Percentiles rank a stretch among this genome's conserved stretches.
These are phyloP conservation scores for Mactromeris polynyma DNA, from an alignment of 2,888 invertebrate species.

Conservation along the genomic window DNA sequence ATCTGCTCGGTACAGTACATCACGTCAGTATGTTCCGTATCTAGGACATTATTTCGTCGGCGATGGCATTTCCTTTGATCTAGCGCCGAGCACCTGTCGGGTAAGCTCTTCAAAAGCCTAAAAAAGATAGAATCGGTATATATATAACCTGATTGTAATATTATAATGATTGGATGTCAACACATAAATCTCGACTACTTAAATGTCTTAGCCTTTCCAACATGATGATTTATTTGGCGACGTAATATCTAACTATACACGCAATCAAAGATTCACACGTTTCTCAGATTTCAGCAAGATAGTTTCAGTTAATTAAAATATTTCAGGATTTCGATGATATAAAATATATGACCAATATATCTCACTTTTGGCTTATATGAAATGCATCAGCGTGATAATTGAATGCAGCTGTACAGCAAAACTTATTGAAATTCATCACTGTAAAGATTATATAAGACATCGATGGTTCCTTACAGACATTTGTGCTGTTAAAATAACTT, in stretches of 20 bases:
- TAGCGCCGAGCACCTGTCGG: conserved; percentile 66
- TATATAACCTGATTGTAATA: background rate
- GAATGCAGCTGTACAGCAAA: background rate
- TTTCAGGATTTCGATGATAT: background rate
- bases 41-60: conserved; percentile 40
- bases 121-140: conserved; percentile 25
- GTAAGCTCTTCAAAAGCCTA: conserved; percentile 77
- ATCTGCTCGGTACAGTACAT: background rate
- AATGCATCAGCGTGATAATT: background rate
- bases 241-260: background rate
- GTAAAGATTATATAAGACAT: too few relatives aligned
- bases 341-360: background rate
- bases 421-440: too few relatives aligned
- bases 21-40: background rate
- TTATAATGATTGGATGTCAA: background rate
- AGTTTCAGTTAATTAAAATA: background rate
- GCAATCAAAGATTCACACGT: background rate
- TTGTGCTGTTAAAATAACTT: too few relatives aligned
- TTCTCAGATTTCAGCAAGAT: background rate
- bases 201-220: background rate
- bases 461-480: too few relatives aligned
- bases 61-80: conserved; percentile 54
- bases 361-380: background rate
- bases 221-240: background rate
- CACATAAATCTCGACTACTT: background rate